A percentile compares a stretch with the other conserved stretches of the same genome.
Conservation (phyloP, 2,797 vertebrate genomes). For the Halcyon chelicuti region DNA sequence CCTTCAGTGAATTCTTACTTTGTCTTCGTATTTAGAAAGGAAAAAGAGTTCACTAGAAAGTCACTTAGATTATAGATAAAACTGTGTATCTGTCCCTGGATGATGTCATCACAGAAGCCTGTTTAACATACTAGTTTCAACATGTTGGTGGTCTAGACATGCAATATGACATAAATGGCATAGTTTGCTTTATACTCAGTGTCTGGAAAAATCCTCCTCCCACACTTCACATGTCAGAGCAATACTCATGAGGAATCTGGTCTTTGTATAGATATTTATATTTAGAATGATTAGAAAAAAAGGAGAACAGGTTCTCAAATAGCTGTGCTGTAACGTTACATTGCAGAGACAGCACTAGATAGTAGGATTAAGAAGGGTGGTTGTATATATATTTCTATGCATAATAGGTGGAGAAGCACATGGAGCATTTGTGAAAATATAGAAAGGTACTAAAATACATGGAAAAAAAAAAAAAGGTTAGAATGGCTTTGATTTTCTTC, state of each 20-base stretch:
- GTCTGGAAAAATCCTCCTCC: slow-evolving; percentile 48
- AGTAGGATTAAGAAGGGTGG: background rate
- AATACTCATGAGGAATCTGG: background rate
- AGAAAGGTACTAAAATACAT: background rate
- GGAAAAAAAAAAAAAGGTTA: background rate
- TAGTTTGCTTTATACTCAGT: slow-evolving; percentile 2
- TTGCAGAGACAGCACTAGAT: background rate
- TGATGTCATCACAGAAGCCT: background rate
- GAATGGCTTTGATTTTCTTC: background rate
- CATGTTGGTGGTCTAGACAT: slow-evolving; percentile 61
- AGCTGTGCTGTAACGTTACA: background rate
- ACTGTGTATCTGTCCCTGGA: background rate
- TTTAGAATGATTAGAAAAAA: slow-evolving; percentile 42
- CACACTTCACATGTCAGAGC: slow-evolving; percentile 17
- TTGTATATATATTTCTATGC: background rate
- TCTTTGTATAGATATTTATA: slow-evolving; percentile 29
- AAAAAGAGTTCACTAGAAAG: background rate
- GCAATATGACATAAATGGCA: background rate
- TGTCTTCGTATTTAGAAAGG: fast-evolving
- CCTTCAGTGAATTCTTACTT: background rate
- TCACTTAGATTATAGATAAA: background rate
- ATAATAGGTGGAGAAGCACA: background rate
- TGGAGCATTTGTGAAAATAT: background rate
- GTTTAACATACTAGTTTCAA: slow-evolving; percentile 33
- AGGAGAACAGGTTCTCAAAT: background rate